A percentile compares a stretch with the other conserved stretches of the same genome.
phyloP scores from a whole-genome alignment of 2,888 invertebrate species.

The Amiota minor region DNA sequence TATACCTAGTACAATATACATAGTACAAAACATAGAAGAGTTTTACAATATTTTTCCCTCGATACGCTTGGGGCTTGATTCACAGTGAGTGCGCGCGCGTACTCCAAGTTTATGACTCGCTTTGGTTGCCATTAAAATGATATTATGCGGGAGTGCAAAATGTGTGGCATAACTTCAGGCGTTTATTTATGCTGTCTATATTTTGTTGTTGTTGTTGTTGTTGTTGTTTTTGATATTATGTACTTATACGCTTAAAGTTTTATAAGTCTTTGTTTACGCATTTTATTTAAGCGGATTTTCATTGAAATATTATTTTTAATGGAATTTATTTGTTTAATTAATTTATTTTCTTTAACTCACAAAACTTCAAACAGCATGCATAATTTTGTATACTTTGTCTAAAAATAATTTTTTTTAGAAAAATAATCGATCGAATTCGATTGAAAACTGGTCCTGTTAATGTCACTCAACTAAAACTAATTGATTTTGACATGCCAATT shows the following conservation, averaged over 20 bases:
- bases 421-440: too few relatives aligned
- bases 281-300: constrained; percentile 8
- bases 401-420: too few relatives aligned
- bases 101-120: constrained; percentile 15
- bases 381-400: background rate
- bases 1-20: background rate
- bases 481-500: constrained; percentile 15
- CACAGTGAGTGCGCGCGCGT: background rate
- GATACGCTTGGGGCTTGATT: constrained; percentile 13
- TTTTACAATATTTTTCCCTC: background rate
- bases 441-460: background rate
- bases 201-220: too few relatives aligned
- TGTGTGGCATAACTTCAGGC: constrained; percentile 12
- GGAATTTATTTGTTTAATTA: background rate
- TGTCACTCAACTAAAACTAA: constrained; percentile 5
- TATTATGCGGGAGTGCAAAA: constrained; percentile 4
- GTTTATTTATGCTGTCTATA: background rate
- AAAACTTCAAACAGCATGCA: background rate
- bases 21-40: background rate
- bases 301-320: background rate
- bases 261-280: background rate
- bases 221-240: too few relatives aligned
- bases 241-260: background rate
- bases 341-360: background rate
- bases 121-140: constrained; percentile 16